Conservation (phyloP, 2,113 vertebrate genomes). For the Natator depressus region DNA sequence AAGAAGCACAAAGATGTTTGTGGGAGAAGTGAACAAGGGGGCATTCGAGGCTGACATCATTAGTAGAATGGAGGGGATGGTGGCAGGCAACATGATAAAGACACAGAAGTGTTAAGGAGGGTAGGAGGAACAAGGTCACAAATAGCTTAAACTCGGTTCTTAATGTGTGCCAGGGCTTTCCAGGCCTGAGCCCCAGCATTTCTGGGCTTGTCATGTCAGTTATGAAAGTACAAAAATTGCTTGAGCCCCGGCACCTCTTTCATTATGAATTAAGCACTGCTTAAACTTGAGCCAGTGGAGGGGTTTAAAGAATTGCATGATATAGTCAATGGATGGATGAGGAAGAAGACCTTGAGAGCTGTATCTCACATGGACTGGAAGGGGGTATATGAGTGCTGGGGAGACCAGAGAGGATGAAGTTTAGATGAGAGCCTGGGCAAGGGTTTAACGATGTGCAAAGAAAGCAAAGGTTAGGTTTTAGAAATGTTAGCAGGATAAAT, state of each 20-base stretch:
- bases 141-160: neutral
- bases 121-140: neutral
- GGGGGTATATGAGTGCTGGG: neutral
- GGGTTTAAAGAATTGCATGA: neutral
- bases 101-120: neutral
- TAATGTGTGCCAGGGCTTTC: too few species aligned
- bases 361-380: neutral
- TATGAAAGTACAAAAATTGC: too few species aligned
- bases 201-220: too few species aligned
- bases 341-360: neutral
- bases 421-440: neutral
- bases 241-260: too few species aligned
- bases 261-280: too few species aligned
- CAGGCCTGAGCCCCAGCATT: too few species aligned
- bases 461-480: neutral
- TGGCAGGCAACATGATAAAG: neutral
- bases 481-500: neutral
- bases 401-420: neutral
- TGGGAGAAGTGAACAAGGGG: neutral
- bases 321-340: neutral
- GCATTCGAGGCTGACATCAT: neutral
- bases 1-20: neutral
- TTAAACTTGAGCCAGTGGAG: neutral
- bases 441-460: neutral
- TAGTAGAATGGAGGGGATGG: neutral